Conservation (phyloP, 1,140 invertebrate species). For the Limonius californicus region DNA sequence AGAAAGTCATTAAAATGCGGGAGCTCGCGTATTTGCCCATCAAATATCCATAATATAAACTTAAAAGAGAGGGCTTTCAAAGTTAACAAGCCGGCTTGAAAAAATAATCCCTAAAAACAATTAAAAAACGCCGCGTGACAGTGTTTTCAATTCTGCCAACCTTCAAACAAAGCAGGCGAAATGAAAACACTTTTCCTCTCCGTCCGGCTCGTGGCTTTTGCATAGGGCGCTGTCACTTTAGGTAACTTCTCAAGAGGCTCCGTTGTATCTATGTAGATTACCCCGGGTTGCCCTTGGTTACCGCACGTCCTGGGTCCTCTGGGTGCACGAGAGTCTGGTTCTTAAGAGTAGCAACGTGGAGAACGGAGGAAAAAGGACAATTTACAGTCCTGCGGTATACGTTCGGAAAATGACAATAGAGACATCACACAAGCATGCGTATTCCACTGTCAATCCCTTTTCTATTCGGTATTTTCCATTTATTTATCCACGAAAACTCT, state of each 20-base stretch:
- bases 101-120: conserved; percentile 1
- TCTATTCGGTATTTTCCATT: not conserved
- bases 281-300: not conserved
- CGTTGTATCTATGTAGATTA: not conserved
- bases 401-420: conserved; percentile 1
- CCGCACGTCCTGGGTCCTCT: not conserved
- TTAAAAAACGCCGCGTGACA: not conserved
- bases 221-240: not conserved
- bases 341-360: conserved; percentile 1
- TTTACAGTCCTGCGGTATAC: not conserved
- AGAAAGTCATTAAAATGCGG: not conserved
- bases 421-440: conserved; percentile 1
- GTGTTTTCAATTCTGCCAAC: not conserved
- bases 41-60: not conserved
- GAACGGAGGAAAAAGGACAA: not conserved
- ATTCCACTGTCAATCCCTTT: not conserved
- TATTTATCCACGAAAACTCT: not conserved
- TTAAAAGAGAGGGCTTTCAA: not conserved
- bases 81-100: conserved; percentile 1
- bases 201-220: not conserved
- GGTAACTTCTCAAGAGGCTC: conserved; percentile 1
- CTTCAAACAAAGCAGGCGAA: not conserved
- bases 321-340: not conserved
- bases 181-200: not conserved
- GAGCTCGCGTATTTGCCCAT: not conserved